These are phyloP conservation scores for Hirtodrosophila cameraria DNA, from an alignment of 2,888 invertebrate genomes.

Conservation along the genomic window DNA sequence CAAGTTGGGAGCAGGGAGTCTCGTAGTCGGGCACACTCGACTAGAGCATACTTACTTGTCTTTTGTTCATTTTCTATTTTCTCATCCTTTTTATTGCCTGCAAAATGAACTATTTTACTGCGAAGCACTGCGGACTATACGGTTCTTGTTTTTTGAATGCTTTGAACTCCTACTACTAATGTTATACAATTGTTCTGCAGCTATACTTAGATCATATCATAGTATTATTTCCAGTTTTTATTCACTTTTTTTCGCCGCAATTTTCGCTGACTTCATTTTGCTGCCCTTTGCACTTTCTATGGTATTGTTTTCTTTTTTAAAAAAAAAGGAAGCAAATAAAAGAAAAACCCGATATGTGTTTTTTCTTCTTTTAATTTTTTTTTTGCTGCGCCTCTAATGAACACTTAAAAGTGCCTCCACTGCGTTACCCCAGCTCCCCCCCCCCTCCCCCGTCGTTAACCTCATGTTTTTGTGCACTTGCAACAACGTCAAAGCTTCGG, in stretches of 20 bases:
- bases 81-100: no score
- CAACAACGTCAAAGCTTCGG: conserved; percentile 41
- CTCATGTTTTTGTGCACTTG: conserved; percentile 34
- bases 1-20: no score
- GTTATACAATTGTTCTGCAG: no score
- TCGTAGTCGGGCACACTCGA: no score
- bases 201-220: neutral
- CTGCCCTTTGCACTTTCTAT: conserved; percentile 6
- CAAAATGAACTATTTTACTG: no score
- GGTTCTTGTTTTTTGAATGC: no score
- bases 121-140: no score
- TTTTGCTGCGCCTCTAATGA: conserved; percentile 47
- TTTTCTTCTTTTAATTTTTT: conserved; percentile 6
- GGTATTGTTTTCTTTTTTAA: conserved; percentile 8
- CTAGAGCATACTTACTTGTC: no score
- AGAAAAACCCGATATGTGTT: conserved; percentile 18
- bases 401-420: conserved; percentile 28
- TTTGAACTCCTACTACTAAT: no score
- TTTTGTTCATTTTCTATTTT: no score
- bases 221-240: neutral
- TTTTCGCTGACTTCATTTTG: neutral
- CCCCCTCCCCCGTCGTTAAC: neutral
- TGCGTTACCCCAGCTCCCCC: no score
- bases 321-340: conserved; percentile 8
- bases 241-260: neutral